Evolutionary conservation across 30 jellyfish, hydroid and myxozoan species (phyloP).

Genomic region (Nemopilema nomurai): DNA sequence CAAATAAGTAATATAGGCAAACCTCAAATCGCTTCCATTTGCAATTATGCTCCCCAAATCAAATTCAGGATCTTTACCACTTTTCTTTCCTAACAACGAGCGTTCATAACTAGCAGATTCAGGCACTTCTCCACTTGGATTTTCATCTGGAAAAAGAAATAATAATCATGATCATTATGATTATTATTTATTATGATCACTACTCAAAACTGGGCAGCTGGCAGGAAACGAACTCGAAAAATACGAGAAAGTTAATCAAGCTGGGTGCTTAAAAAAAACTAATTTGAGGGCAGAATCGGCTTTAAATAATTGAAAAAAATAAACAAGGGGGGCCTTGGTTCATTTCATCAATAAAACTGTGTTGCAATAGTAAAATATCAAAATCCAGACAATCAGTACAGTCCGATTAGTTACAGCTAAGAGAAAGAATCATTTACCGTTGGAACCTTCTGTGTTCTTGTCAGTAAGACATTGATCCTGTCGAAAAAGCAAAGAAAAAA

Average conservation of each 20-base stretch:
- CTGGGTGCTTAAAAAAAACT: too few species aligned
- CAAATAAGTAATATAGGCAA: too few species aligned
- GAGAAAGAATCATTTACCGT: constrained; percentile 2
- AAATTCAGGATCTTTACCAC: constrained; percentile 12
- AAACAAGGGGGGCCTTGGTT: too few species aligned
- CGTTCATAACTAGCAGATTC: constrained; percentile 18
- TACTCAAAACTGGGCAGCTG: too few species aligned
- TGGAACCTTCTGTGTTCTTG: not conserved
- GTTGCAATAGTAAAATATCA: too few species aligned
- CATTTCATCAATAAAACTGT: too few species aligned
- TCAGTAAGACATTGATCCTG: constrained; percentile 33
- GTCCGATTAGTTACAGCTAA: not conserved
- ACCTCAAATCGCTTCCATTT: constrained; percentile 57
- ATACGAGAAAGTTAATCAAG: too few species aligned
- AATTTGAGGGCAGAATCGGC: too few species aligned
- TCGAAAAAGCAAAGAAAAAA: not conserved
- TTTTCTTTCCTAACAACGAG: constrained; percentile 1
- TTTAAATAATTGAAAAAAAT: too few species aligned
- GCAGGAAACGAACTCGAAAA: too few species aligned
- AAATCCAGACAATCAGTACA: too few species aligned
- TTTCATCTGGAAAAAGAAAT: not conserved
- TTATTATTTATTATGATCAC: too few species aligned
- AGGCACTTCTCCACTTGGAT: not conserved
- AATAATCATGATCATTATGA: not conserved
- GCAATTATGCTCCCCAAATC: constrained; percentile 14